Conservation (phyloP, 2,113 vertebrate species). For the Rhodinocichla rosea region DNA sequence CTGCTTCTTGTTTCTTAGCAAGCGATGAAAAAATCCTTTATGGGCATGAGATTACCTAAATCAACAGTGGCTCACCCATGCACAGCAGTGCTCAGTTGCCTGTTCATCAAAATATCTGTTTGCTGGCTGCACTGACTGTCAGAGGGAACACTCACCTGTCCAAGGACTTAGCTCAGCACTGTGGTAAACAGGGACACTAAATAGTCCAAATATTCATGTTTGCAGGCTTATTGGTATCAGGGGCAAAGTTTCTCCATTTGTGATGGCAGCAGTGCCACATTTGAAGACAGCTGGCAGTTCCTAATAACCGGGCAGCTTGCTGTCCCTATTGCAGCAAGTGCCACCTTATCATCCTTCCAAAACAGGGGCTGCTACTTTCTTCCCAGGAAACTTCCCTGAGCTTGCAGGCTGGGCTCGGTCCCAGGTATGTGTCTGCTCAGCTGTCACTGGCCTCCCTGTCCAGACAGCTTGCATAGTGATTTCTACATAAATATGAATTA, state of each 20-base stretch:
- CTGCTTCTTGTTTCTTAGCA: neutral
- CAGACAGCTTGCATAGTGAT: slow-evolving; percentile 6
- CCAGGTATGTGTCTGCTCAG: slow-evolving; percentile 6
- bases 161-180: neutral
- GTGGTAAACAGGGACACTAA: neutral
- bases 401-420: slow-evolving; percentile 9
- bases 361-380: neutral
- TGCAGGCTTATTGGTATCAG: neutral
- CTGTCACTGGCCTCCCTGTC: slow-evolving; percentile 1
- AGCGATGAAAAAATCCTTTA: neutral
- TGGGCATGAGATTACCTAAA: neutral
- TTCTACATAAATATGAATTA: slow-evolving; percentile 11
- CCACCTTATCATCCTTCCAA: neutral
- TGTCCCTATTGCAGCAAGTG: neutral
- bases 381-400: slow-evolving; percentile 16
- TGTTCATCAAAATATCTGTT: neutral
- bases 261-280: neutral
- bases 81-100: neutral
- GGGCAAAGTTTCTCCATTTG: neutral
- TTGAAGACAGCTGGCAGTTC: slow-evolving; percentile 14
- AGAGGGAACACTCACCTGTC: neutral
- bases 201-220: neutral
- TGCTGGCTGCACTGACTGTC: neutral
- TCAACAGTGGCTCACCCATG: neutral
- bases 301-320: neutral